Evolutionary conservation across 1,140 invertebrate species (phyloP).

Genomic region (Samia ricini): DNA sequence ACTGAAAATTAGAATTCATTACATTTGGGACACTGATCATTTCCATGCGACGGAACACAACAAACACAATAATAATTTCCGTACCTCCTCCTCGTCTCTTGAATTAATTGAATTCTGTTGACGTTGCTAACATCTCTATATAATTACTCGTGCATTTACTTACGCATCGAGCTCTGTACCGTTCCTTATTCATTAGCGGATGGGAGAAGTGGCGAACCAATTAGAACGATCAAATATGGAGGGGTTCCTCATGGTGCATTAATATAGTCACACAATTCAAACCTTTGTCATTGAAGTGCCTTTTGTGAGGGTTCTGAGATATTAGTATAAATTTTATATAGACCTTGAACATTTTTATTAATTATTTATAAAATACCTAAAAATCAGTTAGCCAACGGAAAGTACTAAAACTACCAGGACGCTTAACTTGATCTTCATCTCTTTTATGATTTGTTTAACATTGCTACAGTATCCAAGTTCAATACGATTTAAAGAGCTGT

Average conservation of each 20-base stretch:
- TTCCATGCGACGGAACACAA: background rate
- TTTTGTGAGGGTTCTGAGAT: background rate
- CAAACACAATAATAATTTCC: slow-evolving; percentile 22
- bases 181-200: slow-evolving; percentile 36
- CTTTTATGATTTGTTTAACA: too few relatives aligned
- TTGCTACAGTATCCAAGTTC: too few relatives aligned
- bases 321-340: too few relatives aligned
- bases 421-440: too few relatives aligned
- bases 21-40: too few relatives aligned
- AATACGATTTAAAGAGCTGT: too few relatives aligned
- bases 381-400: too few relatives aligned
- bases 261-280: slow-evolving; percentile 1
- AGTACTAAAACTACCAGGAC: too few relatives aligned
- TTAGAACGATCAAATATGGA: slow-evolving; percentile 50
- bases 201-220: slow-evolving; percentile 38
- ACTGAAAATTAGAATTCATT: too few relatives aligned
- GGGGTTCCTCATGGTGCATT: slow-evolving; percentile 14
- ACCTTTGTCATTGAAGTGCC: background rate
- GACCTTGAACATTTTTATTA: too few relatives aligned
- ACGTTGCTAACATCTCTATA: slow-evolving; percentile 41
- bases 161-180: slow-evolving; percentile 21
- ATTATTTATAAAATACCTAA: too few relatives aligned
- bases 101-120: slow-evolving; percentile 48
- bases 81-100: slow-evolving; percentile 12
- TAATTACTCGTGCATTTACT: slow-evolving; percentile 45